Conservation (phyloP, 2,113 vertebrate genomes). For the Mobula birostris region DNA sequence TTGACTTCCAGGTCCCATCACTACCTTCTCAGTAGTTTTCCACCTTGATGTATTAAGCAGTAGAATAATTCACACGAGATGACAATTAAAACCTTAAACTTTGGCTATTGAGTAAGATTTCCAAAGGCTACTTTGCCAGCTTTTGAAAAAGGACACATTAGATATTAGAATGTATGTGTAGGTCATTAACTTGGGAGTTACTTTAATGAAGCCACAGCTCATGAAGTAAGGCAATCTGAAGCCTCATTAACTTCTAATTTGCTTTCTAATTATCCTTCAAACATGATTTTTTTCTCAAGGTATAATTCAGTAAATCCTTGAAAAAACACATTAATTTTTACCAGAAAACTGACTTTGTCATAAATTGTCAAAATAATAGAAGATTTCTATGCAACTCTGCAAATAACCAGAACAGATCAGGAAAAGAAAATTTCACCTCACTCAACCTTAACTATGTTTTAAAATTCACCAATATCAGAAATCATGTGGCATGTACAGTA, state of each 20-base stretch:
- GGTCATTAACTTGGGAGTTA: background rate
- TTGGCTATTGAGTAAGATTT: background rate
- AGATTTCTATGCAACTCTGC: background rate
- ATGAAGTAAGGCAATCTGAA: conserved; percentile 1
- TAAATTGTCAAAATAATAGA: background rate
- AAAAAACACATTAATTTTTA: background rate
- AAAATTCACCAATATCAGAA: background rate
- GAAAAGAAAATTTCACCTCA: background rate
- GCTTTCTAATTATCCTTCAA: conserved; percentile 33
- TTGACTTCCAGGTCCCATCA: background rate
- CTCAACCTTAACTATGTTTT: background rate
- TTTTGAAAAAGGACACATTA: background rate
- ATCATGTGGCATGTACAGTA: too few relatives aligned
- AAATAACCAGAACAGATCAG: background rate
- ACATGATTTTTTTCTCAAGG: conserved; percentile 8
- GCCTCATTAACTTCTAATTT: conserved; percentile 32
- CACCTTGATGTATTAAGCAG: background rate
- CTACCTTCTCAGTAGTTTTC: background rate
- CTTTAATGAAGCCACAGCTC: conserved; percentile 21
- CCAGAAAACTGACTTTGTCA: background rate
- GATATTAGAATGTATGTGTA: background rate
- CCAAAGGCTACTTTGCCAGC: background rate
- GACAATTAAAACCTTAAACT: background rate
- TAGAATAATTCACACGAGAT: background rate
- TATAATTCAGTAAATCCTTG: conserved; percentile 26